Evolutionary conservation across 2,113 vertebrate genomes (phyloP), one percentile per base, ranked within the genome.

Genomic region (Cyphomyrus plagiostoma): DNA sequence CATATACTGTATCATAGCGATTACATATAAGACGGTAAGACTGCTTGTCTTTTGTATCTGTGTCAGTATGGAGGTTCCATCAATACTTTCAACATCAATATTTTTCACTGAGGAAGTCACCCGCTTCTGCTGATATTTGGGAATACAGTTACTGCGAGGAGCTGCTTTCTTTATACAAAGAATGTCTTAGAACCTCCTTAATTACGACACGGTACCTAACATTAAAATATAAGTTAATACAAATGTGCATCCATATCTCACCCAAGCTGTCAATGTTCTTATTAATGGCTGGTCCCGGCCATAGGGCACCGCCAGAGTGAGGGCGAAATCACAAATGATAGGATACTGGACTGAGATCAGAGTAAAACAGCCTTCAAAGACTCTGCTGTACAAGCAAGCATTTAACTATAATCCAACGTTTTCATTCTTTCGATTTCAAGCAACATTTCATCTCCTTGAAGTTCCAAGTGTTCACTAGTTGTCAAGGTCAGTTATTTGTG

Each of bases 61-160:
- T 49, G 62, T 45, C 35, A 70, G 62, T 70, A 11, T 88, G 87
- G 46, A 45, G 26, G 45, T 15, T 19, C 42, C 48, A 66, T 46
- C 62, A 88, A 45, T 17, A 62, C 62, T 88, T 74, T 35, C 35
- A 35, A 35, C 66, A 66, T 46, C 45, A 88, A 45, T 17, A 62
- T 88, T 74, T 48, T 74, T 17, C 45, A 74, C 48, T 15, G 30
- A 62, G 48, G 58, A 19, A 70, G 62, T 48, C 52, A 11, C 7
- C 62, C 8, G 23, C 46, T 66, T 74, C 23, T 46, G 30, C 45
- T 48, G 62, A 88, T 46, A 26, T 19, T 70, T 66, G 23, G 48
- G n/a, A 88, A 49, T 13, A 30, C 87, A 88, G 49, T 88, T 70
- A 30, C 62, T 48, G 87, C 62, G 39, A n/a, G 48, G 62, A 70